Evolutionary conservation across 2,797 vertebrate genomes (phyloP).

Genomic region (Rhabdomys pumilio): DNA sequence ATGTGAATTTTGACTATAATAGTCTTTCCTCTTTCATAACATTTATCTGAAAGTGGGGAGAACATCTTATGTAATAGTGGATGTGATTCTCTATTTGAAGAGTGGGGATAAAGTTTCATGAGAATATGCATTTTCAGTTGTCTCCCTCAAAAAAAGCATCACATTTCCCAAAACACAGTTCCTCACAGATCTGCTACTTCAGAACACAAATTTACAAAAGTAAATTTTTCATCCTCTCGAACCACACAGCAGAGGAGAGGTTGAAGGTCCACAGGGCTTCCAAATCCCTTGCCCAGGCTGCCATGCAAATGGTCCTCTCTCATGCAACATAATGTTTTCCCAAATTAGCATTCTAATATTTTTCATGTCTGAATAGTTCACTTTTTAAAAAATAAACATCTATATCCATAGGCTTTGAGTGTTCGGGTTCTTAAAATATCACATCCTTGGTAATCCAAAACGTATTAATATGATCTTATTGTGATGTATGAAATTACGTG

Average conservation of each 20-base stretch:
- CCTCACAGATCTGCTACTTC: neutral
- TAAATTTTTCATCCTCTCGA: neutral
- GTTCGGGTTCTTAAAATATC: neutral
- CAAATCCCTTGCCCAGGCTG: neutral
- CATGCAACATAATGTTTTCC: neutral
- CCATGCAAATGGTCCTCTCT: neutral
- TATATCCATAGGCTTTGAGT: neutral
- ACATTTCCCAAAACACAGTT: neutral
- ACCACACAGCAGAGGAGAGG: neutral
- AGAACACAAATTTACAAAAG: neutral
- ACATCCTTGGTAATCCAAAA: neutral
- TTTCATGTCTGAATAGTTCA: neutral
- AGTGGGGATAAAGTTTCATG: neutral
- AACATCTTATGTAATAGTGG: neutral
- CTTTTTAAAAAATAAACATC: neutral
- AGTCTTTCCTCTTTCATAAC: constrained; percentile 39
- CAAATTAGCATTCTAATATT: neutral
- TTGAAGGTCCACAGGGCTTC: neutral
- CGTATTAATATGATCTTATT: neutral
- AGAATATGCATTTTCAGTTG: neutral
- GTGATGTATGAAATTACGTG: neutral
- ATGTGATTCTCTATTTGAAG: neutral
- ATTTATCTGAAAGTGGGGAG: neutral
- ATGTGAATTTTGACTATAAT: neutral
- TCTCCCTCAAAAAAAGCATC: neutral